phyloP scores from a whole-genome alignment of 2,888 invertebrate genomes.

The Sminthurinus aureus region DNA sequence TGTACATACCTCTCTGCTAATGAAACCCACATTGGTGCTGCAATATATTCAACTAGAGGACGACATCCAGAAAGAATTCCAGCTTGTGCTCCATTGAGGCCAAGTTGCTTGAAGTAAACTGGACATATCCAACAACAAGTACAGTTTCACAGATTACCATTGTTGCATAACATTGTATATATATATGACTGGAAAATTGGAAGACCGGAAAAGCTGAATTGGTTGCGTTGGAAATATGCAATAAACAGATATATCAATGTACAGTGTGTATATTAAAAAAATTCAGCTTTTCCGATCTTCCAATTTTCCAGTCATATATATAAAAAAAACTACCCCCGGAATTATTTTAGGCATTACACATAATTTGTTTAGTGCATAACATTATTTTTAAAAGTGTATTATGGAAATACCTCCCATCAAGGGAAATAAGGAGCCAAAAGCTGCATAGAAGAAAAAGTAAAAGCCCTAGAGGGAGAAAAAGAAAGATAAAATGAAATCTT shows the following conservation, averaged over 20 bases:
- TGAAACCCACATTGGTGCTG: slow-evolving; percentile 98
- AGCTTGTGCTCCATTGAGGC: slow-evolving; percentile 97
- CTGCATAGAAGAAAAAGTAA: slow-evolving; percentile 99
- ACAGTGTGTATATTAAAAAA: too few relatives aligned
- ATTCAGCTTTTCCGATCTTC: too few relatives aligned
- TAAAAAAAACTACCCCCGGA: too few relatives aligned
- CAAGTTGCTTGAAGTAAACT: slow-evolving; percentile 99
- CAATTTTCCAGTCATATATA: too few relatives aligned
- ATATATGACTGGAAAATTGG: too few relatives aligned
- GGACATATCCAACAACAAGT: too few relatives aligned
- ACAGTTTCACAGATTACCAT: too few relatives aligned
- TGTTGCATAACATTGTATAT: too few relatives aligned
- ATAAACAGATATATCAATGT: too few relatives aligned
- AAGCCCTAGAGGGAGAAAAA: slow-evolving; percentile 66
- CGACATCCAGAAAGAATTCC: slow-evolving; percentile 93
- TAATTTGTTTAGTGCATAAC: neutral
- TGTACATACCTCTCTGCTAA: slow-evolving; percentile 80
- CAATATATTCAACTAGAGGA: slow-evolving; percentile 96
- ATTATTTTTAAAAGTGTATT: neutral
- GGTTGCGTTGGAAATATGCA: too few relatives aligned
- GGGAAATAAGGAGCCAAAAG: slow-evolving; percentile 97
- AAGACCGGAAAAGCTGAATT: too few relatives aligned
- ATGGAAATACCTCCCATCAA: slow-evolving; percentile 78
- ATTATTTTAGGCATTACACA: too few relatives aligned
- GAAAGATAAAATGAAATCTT: neutral